Base-by-base conservation (phyloP, 2,888 invertebrate genomes). In the Sinelater perroti region DNA sequence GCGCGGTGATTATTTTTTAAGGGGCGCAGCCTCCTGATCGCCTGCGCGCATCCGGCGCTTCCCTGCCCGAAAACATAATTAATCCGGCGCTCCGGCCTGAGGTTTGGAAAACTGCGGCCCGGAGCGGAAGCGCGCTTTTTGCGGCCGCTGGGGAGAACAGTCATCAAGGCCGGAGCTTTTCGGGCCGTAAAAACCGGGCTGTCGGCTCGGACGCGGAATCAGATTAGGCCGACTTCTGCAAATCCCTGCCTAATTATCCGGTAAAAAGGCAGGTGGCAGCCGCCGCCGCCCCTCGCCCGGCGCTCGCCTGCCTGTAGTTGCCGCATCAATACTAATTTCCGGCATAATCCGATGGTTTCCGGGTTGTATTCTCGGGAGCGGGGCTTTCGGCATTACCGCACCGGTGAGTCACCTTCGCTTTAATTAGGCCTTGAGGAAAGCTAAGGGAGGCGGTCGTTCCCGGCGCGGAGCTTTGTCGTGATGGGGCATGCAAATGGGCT, bases 321-420 rank as follows among this genome's bases (percentile, higher is more conserved):
- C 61, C 60, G 56, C 64, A 64, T 65, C 67, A 63, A 62, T 66
- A 64, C 66, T 65, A 67, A 68, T 68, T 67, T 66, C 67, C 66
- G 64, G 65, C 61, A 63, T 69, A 67, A 69, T 69, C 67, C 60
- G 57, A 59, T 57, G 62, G 65, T 67, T 67, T 67, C 64, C 67
- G 55, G 58, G 40, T 40, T 45, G 35, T 28, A 54, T 44, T 36
- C 54, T 4, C 13, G 20, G 38, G 38, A 36, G 24, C 14, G 24
- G 40, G 8, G 24, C 40, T n/a, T n/a, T 40, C 40, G 5, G 21
- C 24, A 14, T 24, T 14, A 20, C 13, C 6, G 24, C 24, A 40
- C 24, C 38, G 24, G 21, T 38, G 21, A 38, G 24, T 13, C 38
- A 21, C 38, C 38, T 10, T 13, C 16, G 7, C 26, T 16, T 24